Base-by-base conservation (phyloP, 2,797 vertebrate species). In the Lacerta viridis region DNA sequence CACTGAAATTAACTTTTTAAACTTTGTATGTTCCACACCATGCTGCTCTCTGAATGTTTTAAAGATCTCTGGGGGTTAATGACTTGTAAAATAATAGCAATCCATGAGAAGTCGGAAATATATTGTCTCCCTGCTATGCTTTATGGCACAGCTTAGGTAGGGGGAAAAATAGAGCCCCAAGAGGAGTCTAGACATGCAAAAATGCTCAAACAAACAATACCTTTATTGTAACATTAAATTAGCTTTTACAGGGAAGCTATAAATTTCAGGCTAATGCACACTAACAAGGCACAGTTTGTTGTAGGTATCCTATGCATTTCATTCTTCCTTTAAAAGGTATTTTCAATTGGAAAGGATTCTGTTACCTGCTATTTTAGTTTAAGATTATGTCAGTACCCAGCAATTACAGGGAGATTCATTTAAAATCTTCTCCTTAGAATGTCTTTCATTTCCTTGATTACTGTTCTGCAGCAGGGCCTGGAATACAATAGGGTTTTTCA, bases 191-290 rank as follows among this genome's bases (percentile, higher is more conserved):
- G 93, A 94, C 91, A 91, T 87, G 88, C 33, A 95, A 95, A 96
- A 96, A 95, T 93, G 84, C 89, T 86, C 94, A 92, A 95, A 94
- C 93, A 96, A 96, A 95, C 83, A 96, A 85, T 94, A 93, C 78
- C 88, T 95, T 95, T 93, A 94, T 94, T 92, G 86, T 94, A 95
- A 95, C 87, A 93, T 92, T 95, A 94, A 83, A 95, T 95, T 94
- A 94, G 77, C 76, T 94, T 91, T 64, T 90, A 90, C 87, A 87
- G 91, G 82, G 91, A 94, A 94, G 64, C 91, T 89, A 92, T 95
- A 95, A 81, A 94, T 95, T 95, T 91, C 86, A 92, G 50, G 89
- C 83, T 66, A 89, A 93, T 93, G 90, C 87, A 83, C 78, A 86
- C 82, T 91, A 94, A 92, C 82, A 59, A 83, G 87, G 92, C 90